phyloP scores from a whole-genome alignment of 1,140 invertebrate genomes.

The Drosophila chauvacae region DNA sequence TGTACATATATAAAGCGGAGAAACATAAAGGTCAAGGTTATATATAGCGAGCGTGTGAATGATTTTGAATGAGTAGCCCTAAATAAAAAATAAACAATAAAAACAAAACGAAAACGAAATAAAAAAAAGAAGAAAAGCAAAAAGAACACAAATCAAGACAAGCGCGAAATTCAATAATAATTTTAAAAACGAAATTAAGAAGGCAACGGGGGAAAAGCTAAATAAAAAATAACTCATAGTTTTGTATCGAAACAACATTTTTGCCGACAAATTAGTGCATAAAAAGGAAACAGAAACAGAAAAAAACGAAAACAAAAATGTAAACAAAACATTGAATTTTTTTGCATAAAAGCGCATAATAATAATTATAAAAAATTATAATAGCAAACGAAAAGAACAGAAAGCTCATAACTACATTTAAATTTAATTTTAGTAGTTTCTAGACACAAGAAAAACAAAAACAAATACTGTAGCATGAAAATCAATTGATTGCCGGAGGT shows the following conservation, averaged over 20 bases:
- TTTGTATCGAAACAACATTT: conserved; percentile 64
- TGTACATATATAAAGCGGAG: conserved; percentile 66
- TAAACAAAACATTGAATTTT: conserved; percentile 64
- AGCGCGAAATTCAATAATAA: conserved; percentile 75
- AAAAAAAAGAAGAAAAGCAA: not conserved
- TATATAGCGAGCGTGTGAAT: conserved; percentile 44
- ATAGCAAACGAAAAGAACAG: conserved; percentile 35
- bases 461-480: conserved; percentile 79
- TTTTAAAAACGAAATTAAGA: conserved; percentile 52
- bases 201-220: conserved; percentile 12
- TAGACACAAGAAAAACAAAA: conserved; percentile 64
- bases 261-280: conserved; percentile 77
- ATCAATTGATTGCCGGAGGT: conserved; percentile 54
- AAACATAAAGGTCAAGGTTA: conserved; percentile 47
- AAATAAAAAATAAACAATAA: conserved; percentile 12
- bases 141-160: conserved; percentile 35
- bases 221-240: conserved; percentile 60
- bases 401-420: conserved; percentile 79
- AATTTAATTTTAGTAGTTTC: conserved; percentile 83
- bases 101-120: not conserved
- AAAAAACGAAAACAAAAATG: not conserved
- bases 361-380: conserved; percentile 68
- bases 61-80: conserved; percentile 43
- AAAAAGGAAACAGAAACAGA: conserved; percentile 1
- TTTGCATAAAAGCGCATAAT: conserved; percentile 71